These are phyloP conservation scores for Misgurnus anguillicaudatus DNA, from an alignment of 2,113 vertebrate species.

Conservation along the genomic window DNA sequence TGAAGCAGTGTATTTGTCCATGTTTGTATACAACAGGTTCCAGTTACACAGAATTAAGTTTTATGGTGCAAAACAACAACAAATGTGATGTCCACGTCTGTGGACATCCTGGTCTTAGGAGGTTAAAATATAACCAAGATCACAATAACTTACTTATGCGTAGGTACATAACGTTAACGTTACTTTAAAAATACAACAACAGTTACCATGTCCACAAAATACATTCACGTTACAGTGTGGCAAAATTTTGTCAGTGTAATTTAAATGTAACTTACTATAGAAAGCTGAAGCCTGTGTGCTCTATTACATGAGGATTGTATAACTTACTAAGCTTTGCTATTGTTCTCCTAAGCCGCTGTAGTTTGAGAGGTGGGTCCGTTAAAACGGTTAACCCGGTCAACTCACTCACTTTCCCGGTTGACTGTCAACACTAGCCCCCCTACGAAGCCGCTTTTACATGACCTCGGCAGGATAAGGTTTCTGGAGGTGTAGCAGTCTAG, in stretches of 20 bases:
- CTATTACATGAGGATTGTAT: neutral
- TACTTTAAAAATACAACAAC: no score
- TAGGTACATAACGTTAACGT: no score
- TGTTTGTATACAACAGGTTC: no score
- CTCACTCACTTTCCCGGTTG: conserved; percentile 28
- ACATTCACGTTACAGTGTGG: no score
- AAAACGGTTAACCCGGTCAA: conserved; percentile 31
- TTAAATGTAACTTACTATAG: neutral
- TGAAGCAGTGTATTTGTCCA: no score
- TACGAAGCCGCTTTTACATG: neutral
- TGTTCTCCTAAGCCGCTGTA: neutral
- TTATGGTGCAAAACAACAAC: no score
- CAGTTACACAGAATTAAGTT: no score
- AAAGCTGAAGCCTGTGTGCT: neutral
- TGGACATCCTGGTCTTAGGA: no score
- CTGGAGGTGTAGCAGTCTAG: neutral
- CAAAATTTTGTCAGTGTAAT: neutral
- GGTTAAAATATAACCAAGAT: no score
- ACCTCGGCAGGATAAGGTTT: neutral
- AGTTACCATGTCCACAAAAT: no score
- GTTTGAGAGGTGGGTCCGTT: neutral
- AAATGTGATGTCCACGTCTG: no score
- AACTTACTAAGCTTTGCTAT: neutral
- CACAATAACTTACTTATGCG: no score
- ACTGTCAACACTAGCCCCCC: conserved; percentile 27